Conservation (phyloP, 2,797 vertebrate species). For the Danio albolineatus region DNA sequence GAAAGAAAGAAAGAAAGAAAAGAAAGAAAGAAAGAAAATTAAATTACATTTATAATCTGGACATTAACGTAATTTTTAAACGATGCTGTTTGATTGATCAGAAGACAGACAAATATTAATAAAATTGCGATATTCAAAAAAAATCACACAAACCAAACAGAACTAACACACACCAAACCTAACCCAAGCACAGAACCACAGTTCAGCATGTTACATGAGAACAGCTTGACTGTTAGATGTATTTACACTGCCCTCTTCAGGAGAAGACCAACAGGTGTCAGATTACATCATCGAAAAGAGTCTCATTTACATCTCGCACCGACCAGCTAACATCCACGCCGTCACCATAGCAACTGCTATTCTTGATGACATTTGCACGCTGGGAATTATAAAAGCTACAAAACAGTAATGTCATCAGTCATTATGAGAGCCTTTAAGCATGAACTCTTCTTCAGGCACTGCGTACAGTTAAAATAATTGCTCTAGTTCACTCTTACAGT, state of each 20-base stretch:
- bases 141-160: neutral
- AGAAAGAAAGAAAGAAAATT: no score
- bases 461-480: neutral
- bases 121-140: no score
- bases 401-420: neutral
- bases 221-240: conserved; percentile 23
- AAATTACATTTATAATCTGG: no score
- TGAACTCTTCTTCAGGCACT: neutral
- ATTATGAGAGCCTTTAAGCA: neutral
- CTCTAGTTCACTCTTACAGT: neutral
- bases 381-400: neutral
- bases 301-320: conserved; percentile 11
- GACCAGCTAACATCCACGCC: neutral
- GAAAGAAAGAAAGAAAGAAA: no score
- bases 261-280: conserved; percentile 40
- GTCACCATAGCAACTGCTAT: conserved; percentile 51
- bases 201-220: neutral
- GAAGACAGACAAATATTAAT: no score
- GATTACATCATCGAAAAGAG: conserved; percentile 24
- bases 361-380: conserved; percentile 1
- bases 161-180: neutral
- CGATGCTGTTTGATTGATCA: no score
- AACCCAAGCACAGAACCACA: neutral
- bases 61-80: no score
- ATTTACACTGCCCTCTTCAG: conserved; percentile 62